Evolutionary conservation across 2,113 vertebrate species (phyloP).

Genomic region (Triplophysa tibetana): DNA sequence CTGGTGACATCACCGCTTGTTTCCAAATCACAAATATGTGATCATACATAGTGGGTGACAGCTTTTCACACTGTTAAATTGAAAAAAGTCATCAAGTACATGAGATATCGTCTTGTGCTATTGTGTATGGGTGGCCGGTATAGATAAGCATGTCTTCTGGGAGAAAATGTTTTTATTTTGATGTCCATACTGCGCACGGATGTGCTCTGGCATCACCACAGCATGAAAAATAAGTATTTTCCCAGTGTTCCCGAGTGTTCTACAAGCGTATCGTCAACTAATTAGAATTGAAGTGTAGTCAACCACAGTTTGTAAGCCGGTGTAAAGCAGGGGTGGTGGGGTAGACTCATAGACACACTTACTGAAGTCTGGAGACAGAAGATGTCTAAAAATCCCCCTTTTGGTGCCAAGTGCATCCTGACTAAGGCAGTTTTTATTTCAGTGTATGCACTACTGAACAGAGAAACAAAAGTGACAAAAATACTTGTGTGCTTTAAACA

Average conservation of each 20-base stretch:
- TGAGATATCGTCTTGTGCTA: neutral
- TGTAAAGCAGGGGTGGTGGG: neutral
- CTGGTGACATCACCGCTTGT: too few species aligned
- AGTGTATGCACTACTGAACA: slow-evolving; percentile 52
- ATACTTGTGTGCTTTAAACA: slow-evolving; percentile 61
- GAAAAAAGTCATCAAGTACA: too few species aligned
- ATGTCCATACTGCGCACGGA: neutral
- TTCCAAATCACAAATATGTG: too few species aligned
- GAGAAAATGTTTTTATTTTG: neutral
- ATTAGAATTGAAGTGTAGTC: slow-evolving; percentile 37
- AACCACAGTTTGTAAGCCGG: slow-evolving; percentile 2
- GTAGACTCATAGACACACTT: neutral
- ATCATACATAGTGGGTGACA: too few species aligned
- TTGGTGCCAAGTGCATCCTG: slow-evolving; percentile 66
- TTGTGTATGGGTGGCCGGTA: neutral
- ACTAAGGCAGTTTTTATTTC: slow-evolving; percentile 65
- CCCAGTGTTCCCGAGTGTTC: neutral
- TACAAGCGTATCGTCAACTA: slow-evolving; percentile 15
- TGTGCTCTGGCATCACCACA: neutral
- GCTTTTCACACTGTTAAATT: too few species aligned
- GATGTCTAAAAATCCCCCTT: neutral
- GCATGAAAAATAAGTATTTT: neutral
- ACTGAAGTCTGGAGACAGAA: neutral
- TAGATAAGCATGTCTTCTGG: neutral
- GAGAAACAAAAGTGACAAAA: slow-evolving; percentile 57